Percentiles rank a stretch among this genome's conserved stretches.
These are phyloP conservation scores for Cyprinella venusta DNA, from an alignment of 2,797 vertebrate species.

Conservation along the genomic window DNA sequence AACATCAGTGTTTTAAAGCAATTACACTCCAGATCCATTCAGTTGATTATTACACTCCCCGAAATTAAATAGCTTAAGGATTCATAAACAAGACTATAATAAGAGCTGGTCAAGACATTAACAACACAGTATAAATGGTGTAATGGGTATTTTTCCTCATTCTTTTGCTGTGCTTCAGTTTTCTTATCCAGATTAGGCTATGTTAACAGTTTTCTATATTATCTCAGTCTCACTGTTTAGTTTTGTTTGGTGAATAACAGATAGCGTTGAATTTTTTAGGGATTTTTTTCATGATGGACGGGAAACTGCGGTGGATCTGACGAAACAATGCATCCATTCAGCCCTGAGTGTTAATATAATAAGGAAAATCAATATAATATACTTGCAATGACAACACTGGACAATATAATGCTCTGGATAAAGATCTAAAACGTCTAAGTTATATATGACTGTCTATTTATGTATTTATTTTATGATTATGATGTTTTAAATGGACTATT, in stretches of 20 bases:
- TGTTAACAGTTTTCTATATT: background rate
- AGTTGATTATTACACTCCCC: slow-evolving; percentile 44
- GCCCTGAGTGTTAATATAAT: too few relatives aligned
- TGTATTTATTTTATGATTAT: background rate
- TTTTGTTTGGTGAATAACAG: too few relatives aligned
- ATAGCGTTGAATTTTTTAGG: background rate
- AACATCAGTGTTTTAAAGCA: slow-evolving; percentile 40
- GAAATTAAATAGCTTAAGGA: slow-evolving; percentile 36
- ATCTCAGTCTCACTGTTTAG: too few relatives aligned
- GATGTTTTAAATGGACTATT: background rate
- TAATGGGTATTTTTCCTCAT: slow-evolving; percentile 37
- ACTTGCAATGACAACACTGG: too few relatives aligned
- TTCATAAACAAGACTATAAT: slow-evolving; percentile 38
- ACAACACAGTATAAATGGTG: slow-evolving; percentile 40
- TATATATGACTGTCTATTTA: background rate
- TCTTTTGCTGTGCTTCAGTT: background rate
- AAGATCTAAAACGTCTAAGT: too few relatives aligned
- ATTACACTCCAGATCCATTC: slow-evolving; percentile 41
- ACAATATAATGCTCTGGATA: too few relatives aligned
- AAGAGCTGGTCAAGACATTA: background rate
- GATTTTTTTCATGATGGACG: background rate
- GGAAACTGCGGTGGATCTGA: too few relatives aligned
- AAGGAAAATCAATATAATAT: too few relatives aligned
- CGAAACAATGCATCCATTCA: too few relatives aligned
- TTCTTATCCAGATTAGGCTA: background rate